phyloP scores from a whole-genome alignment of 2,888 invertebrate genomes.

The Nymphalis polychloros region DNA sequence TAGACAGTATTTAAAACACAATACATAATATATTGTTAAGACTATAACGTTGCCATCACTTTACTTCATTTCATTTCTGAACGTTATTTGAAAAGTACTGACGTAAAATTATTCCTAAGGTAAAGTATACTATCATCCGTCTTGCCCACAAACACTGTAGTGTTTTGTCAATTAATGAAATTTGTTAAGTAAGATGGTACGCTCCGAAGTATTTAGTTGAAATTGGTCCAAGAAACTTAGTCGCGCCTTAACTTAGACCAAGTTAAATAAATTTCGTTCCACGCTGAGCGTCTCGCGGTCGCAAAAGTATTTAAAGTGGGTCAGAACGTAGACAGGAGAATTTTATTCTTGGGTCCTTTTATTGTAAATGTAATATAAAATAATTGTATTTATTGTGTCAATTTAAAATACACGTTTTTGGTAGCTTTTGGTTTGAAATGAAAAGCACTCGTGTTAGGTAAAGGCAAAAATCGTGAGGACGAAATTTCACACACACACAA shows the following conservation, averaged over 20 bases:
- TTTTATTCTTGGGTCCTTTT: conserved; percentile 14
- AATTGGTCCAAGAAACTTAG: conserved; percentile 39
- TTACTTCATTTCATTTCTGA: no score
- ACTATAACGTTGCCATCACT: no score
- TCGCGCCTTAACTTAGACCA: conserved; percentile 35
- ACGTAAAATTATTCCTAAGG: no score
- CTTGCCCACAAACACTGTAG: neutral
- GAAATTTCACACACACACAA: no score
- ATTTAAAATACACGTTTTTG: neutral
- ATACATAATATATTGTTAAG: no score
- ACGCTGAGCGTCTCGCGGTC: conserved; percentile 28
- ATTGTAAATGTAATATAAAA: neutral
- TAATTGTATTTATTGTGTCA: neutral
- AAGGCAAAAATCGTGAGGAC: no score
- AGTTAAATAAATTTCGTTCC: conserved; percentile 40
- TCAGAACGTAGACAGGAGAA: conserved; percentile 19
- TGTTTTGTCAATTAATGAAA: conserved; percentile 23
- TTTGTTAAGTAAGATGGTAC: conserved; percentile 29
- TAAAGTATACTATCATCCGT: neutral
- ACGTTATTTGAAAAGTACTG: no score
- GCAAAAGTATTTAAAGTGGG: conserved; percentile 27
- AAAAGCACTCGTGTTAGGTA: no score
- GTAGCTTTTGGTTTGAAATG: no score
- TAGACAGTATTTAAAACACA: no score
- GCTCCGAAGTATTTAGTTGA: conserved; percentile 34